phyloP scores from a whole-genome alignment of 2,797 vertebrate species.

The Jordanella pulchra region DNA sequence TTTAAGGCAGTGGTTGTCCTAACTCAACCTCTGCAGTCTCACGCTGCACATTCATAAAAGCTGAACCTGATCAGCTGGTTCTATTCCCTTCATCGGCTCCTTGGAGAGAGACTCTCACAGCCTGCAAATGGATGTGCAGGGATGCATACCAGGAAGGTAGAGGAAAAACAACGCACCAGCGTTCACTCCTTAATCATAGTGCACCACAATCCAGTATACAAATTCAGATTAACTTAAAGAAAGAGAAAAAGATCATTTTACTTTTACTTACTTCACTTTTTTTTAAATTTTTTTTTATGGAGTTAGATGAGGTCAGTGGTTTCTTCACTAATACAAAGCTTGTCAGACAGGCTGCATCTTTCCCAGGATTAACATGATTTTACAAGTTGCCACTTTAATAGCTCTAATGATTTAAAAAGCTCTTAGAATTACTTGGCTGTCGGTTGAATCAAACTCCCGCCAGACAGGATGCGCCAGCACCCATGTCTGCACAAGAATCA shows the following conservation, averaged over 20 bases:
- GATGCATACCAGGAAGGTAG: neutral
- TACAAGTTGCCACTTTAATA: constrained; percentile 10
- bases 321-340: constrained; percentile 17
- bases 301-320: constrained; percentile 23
- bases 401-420: neutral
- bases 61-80: neutral
- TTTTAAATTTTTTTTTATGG: neutral
- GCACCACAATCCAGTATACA: neutral
- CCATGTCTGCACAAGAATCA: constrained; percentile 12
- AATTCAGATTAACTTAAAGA: neutral
- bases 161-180: neutral
- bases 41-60: neutral
- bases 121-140: neutral
- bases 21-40: neutral
- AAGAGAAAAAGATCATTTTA: neutral
- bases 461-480: neutral
- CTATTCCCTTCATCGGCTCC: neutral
- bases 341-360: neutral
- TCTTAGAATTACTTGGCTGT: neutral
- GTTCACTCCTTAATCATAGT: no score
- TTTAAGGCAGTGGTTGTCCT: no score
- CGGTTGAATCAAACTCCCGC: constrained; percentile 1
- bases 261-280: neutral
- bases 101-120: neutral
- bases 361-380: neutral